Evolutionary conservation across 2,113 vertebrate genomes (phyloP).

Genomic region (Vulpes vulpes): DNA sequence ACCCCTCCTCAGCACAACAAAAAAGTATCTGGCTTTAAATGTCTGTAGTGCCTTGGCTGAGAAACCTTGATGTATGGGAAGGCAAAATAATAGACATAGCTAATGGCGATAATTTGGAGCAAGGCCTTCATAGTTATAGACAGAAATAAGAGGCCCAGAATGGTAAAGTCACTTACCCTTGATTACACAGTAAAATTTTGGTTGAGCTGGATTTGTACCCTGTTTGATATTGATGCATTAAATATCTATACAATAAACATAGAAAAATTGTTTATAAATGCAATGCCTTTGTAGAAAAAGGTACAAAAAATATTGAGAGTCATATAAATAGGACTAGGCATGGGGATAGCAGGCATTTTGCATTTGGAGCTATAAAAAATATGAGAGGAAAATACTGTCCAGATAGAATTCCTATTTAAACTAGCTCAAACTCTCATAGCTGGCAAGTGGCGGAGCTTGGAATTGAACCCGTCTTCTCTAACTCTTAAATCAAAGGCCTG

Average conservation of each 20-base stretch:
- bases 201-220: background rate
- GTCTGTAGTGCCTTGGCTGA: background rate
- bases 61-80: background rate
- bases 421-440: background rate
- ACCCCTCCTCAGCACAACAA: background rate
- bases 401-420: background rate
- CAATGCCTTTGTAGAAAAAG: background rate
- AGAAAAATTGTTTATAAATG: background rate
- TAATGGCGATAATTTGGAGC: background rate
- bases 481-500: constrained; percentile 46
- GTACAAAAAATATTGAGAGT: background rate
- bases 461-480: background rate
- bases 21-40: background rate
- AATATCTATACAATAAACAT: constrained; percentile 24
- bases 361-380: background rate
- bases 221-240: background rate
- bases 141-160: background rate
- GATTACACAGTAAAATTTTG: background rate
- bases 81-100: background rate
- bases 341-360: background rate
- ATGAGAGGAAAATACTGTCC: background rate
- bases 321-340: background rate
- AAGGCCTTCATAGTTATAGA: background rate
- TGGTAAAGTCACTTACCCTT: background rate
- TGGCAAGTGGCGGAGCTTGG: background rate